A percentile compares a stretch with the other conserved stretches of the same genome.
These are phyloP conservation scores for Symphodus melops DNA, from an alignment of 2,113 vertebrate species.

Conservation along the genomic window DNA sequence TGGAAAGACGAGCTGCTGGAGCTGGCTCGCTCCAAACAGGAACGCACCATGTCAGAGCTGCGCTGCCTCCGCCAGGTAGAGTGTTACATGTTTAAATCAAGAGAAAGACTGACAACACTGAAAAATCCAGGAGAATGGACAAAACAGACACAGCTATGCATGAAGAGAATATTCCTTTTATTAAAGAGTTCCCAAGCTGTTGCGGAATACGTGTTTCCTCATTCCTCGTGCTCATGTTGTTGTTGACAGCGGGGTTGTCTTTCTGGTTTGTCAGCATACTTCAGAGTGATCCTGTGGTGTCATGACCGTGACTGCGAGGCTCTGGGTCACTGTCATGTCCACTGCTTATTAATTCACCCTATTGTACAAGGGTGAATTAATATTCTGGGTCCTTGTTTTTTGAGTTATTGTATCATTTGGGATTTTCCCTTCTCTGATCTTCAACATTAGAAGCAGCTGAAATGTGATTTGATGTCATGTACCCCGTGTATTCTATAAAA, in stretches of 20 bases:
- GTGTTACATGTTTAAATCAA: neutral
- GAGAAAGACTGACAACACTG: too few species aligned
- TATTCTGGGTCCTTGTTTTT: too few species aligned
- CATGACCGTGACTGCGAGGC: neutral
- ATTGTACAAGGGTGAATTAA: too few species aligned
- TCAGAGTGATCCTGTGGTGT: conserved; percentile 3
- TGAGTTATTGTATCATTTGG: too few species aligned
- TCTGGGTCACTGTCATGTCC: conserved; percentile 31
- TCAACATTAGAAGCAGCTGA: too few species aligned
- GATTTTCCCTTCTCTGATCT: too few species aligned
- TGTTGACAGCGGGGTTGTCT: neutral
- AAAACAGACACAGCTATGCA: neutral
- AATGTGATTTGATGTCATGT: too few species aligned
- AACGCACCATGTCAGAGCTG: conserved; percentile 83
- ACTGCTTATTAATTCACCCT: neutral
- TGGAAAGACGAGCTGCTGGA: conserved; percentile 89
- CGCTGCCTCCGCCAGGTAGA: conserved; percentile 86
- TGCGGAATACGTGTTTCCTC: conserved; percentile 32
- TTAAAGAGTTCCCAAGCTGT: neutral
- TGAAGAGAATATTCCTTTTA: neutral
- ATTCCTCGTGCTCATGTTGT: conserved; percentile 18
- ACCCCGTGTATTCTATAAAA: too few species aligned
- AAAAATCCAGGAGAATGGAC: too few species aligned
- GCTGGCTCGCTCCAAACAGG: conserved; percentile 88
- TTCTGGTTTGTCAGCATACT: conserved; percentile 69